Base-by-base conservation (phyloP, 23 tunicate genomes). In the Clavelina lepadiformis region DNA sequence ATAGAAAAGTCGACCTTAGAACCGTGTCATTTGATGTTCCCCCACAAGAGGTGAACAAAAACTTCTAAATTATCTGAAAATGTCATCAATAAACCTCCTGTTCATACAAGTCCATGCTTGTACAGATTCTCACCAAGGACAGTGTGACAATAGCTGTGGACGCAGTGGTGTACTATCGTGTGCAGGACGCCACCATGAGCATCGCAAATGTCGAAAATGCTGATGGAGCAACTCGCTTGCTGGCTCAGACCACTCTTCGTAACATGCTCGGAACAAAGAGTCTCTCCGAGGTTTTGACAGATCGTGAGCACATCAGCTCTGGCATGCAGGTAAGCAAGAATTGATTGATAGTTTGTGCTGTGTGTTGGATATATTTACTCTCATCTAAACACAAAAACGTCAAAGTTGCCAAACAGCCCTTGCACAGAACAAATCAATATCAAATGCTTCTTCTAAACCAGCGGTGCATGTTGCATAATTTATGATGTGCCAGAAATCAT, bases 41-140 rank as follows among this genome's bases (percentile, higher is more conserved):
- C 29, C 84, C 94, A 11, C 98, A 91, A 78, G 98, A 91, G 74
- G 86, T 91, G n/a, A n/a, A n/a, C n/a, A n/a, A n/a, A n/a, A n/a
- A n/a, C n/a, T n/a, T n/a, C n/a, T n/a, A n/a, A n/a, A n/a, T n/a
- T n/a, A n/a, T n/a, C n/a, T n/a, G n/a, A n/a, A n/a, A n/a, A n/a
- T n/a, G n/a, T n/a, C n/a, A n/a, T n/a, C n/a, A n/a, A n/a, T n/a
- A n/a, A n/a, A n/a, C n/a, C n/a, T n/a, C n/a, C n/a, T n/a, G n/a
- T n/a, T n/a, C n/a, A n/a, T n/a, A n/a, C n/a, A n/a, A n/a, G n/a
- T n/a, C 11, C 15, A 19, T 55, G 51, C 31, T 26, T 51, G 23
- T 51, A 11, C 36, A 86, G 86, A 86, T 86, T 61, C 34, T 82
- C 71, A 68, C 91, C 68, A 91, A 91, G 33, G 98, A 91, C 73